Evolutionary conservation across 1,140 invertebrate species (phyloP).

Genomic region (Drosophila funebris): DNA sequence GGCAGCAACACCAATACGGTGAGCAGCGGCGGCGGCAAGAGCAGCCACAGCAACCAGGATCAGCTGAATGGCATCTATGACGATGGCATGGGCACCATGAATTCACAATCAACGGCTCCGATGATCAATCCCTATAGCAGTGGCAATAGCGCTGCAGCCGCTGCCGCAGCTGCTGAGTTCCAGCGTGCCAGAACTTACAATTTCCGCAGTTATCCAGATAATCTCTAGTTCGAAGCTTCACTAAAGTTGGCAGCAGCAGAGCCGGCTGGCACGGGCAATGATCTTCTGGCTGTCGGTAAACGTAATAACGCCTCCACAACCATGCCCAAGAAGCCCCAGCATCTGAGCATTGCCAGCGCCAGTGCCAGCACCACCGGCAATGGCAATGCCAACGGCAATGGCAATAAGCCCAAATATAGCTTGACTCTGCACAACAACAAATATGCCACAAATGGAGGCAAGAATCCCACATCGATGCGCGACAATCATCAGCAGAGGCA

Average conservation of each 20-base stretch:
- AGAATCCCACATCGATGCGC: slow-evolving; percentile 45
- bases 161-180: slow-evolving; percentile 70
- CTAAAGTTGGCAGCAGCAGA: slow-evolving; percentile 64
- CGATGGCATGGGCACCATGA: slow-evolving; percentile 80
- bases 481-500: slow-evolving; percentile 68
- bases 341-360: slow-evolving; percentile 55
- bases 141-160: slow-evolving; percentile 55
- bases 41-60: slow-evolving; percentile 75
- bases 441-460: slow-evolving; percentile 37
- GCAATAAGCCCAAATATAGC: slow-evolving; percentile 43
- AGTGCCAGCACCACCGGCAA: slow-evolving; percentile 19
- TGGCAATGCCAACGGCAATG: slow-evolving; percentile 2
- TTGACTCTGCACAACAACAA: slow-evolving; percentile 54
- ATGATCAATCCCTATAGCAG: slow-evolving; percentile 81
- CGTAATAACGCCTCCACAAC: slow-evolving; percentile 42
- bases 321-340: slow-evolving; percentile 75
- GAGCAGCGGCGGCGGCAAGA: slow-evolving; percentile 70
- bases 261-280: slow-evolving; percentile 10
- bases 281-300: slow-evolving; percentile 26
- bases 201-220: slow-evolving; percentile 82
- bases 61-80: slow-evolving; percentile 73
- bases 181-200: slow-evolving; percentile 82
- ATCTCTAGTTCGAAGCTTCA: slow-evolving; percentile 83
- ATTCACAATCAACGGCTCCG: slow-evolving; percentile 77
- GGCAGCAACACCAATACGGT: slow-evolving; percentile 61